Evolutionary conservation across 2,888 invertebrate species (phyloP), one percentile per base, ranked within the genome.

Genomic region (Tribolium freemani): DNA sequence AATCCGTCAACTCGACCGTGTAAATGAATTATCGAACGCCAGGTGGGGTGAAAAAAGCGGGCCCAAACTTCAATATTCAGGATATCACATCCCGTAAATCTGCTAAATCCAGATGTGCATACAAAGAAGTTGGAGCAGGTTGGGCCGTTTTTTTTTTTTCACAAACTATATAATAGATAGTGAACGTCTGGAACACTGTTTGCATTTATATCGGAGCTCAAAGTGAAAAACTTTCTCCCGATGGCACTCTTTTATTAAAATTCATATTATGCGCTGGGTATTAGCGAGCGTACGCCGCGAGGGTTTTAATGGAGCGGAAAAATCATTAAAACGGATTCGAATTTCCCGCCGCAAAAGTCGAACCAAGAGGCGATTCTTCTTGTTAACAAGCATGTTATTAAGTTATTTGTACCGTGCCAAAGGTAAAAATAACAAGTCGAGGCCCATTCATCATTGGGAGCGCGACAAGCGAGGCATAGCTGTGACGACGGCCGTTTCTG

Each of bases 71-170:
- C 70, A 71, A 71, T 71, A 71, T 71, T 71, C 58, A 58, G 53
- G 60, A 71, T 71, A 50, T 66, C 45, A 26, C 54, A 57, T 71
- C 71, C 51, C 57, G 53, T 60, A 31, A 56, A 66, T 72, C 67
- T 70, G 70, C 54, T 70, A 61, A 61, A 70, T 70, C 70, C 63
- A 63, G 70, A 67, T 56, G 67, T 57, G 67, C 54, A 54, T 64
- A 57, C 67, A 67, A 57, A 67, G 30, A 51, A 20, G 54, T 54
- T 48, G 50, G 30, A 48, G 16, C 13, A 48, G 48, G 48, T 48
- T 48, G 8, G 48, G 30, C 5, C 11, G 30, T 69, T 70, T 50
- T 69, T 67, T 6, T n/a, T 16, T 16, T 16, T 16, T 1, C 16
- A 16, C 45, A 16, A 45, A 70, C 63, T 44, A 46, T 26, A 56